Base-by-base conservation (phyloP, 2,888 invertebrate genomes). In the Acanthacorydalis orientalis region DNA sequence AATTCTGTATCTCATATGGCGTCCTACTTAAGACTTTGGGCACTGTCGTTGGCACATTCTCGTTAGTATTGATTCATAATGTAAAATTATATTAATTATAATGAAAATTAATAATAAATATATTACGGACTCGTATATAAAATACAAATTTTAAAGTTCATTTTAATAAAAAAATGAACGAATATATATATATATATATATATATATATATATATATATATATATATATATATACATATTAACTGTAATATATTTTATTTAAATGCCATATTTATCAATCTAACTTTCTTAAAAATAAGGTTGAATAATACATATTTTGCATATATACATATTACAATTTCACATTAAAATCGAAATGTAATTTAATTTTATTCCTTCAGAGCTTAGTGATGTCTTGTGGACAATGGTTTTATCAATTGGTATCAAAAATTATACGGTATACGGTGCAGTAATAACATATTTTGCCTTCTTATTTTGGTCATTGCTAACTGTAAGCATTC, bases 1-100 rank as follows among this genome's bases (percentile, higher is more conserved):
- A 96, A 97, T 50, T 95, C 93, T 53, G 88, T 98, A 41, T 97
- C 96, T 4, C 96, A 98, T 70, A 98, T 98, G 15, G 97, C 97
- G 31, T 97, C 96, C 1, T 98, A 98, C 70, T 78, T 98, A 54
- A 93, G 98, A 56, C 77, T 98, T 56, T 98, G 98, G 97, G 97
- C 97, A 55, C 74, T 98, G 52, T 95, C 95, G 47, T 77, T 98
- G 47, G 98, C 98, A 60, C 98, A 98, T 74, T 92, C 96, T 51
- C 95, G 89, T 89, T 74, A 80, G 84, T 80, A 9, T 10, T 12
- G 1, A 37, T 37, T 37, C 37, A 37, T 14, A 23, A 41, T 37
- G 23, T 23, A 4, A 23, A 23, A 6, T 4, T 23, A 4, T 23
- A 23, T 23, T 23, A 23, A 23, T 23, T 4, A 6, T 6, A 23